Base-by-base conservation (phyloP, 37 sponge, comb jelly and placozoan species). In the Dysidea cf. avara region DNA sequence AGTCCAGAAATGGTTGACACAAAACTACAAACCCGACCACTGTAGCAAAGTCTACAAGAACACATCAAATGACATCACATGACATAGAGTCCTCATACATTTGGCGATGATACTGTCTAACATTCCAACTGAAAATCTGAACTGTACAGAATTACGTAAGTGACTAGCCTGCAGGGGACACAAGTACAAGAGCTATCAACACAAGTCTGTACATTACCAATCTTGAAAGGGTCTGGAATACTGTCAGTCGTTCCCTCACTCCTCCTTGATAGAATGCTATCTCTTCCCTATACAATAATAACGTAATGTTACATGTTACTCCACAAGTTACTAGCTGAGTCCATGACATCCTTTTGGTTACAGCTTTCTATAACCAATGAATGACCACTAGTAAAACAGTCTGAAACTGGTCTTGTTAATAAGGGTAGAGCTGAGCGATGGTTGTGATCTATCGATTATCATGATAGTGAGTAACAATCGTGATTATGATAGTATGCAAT, bases 241-340 rank as follows among this genome's bases (percentile, higher is more conserved):
- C 43, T 16, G 94, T 95, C n/a, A 59, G 37, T 35, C 75, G 84
- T 79, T 95, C 96, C 26, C 90, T 63, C 9, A 69, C 22, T 50
- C 73, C 85, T n/a, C 96, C 96, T 52, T 87, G 85, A 71, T 95
- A 95, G 78, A 95, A 95, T 3, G 96, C 90, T 29, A 95, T 91
- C 86, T 95, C 96, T 52, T 95, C 96, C 68, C 94, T 92, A 56
- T 0, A 58, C n/a, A n/a, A n/a, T n/a, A n/a, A n/a, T n/a, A n/a
- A n/a, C n/a, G n/a, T n/a, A n/a, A n/a, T n/a, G n/a, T n/a, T n/a
- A n/a, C n/a, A n/a, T n/a, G n/a, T n/a, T n/a, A n/a, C n/a, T n/a
- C n/a, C n/a, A n/a, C n/a, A n/a, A n/a, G n/a, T n/a, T n/a, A n/a
- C n/a, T n/a, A n/a, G n/a, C n/a, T n/a, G n/a, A n/a, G n/a, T n/a